A percentile compares a stretch with the other conserved stretches of the same genome.
phyloP scores from a whole-genome alignment of 2,113 vertebrate species.

The Ursus arctos region DNA sequence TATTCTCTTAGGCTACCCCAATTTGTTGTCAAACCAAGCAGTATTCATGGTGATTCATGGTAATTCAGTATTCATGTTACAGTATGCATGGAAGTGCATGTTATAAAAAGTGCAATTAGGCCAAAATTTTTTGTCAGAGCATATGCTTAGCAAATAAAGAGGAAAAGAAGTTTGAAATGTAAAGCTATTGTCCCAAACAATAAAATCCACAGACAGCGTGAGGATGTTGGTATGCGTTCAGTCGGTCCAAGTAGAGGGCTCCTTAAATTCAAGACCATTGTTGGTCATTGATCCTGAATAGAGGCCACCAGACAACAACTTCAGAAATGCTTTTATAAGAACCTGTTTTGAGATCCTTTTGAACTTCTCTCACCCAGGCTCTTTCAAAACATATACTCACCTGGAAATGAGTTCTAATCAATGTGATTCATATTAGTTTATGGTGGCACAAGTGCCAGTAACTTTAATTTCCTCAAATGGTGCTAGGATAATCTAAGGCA shows the following conservation, averaged over 20 bases:
- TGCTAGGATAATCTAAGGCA: not conserved
- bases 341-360: not conserved
- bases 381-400: constrained; percentile 22
- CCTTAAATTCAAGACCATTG: not conserved
- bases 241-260: not conserved
- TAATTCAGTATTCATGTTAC: not conserved
- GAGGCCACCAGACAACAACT: not conserved
- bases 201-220: not conserved
- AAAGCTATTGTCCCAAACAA: not conserved
- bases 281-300: not conserved
- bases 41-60: not conserved
- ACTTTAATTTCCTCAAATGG: not conserved
- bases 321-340: not conserved
- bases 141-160: not conserved
- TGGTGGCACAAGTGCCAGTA: not conserved
- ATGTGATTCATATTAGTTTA: not conserved
- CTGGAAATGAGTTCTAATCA: not conserved
- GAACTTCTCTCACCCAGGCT: not conserved
- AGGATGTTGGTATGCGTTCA: not conserved
- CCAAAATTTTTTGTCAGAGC: not conserved
- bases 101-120: not conserved
- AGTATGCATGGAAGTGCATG: not conserved
- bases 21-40: not conserved
- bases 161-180: not conserved
- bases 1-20: not conserved